A percentile compares a stretch with the other conserved stretches of the same genome.
These are phyloP conservation scores for Philotrypesis tridentata DNA, from an alignment of 1,140 invertebrate species.

Conservation along the genomic window DNA sequence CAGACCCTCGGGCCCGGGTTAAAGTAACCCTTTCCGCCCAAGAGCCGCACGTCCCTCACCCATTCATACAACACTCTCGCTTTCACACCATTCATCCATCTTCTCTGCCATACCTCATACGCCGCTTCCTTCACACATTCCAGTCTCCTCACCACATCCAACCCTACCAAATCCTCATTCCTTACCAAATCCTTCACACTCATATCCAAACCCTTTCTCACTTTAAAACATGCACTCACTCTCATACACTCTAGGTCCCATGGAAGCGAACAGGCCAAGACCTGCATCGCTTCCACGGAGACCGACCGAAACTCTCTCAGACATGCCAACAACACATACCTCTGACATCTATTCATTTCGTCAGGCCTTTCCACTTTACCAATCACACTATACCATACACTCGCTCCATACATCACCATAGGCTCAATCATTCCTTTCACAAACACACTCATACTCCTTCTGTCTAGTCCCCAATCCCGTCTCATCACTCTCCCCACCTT, in stretches of 20 bases:
- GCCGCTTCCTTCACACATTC: neutral
- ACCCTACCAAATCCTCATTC: neutral
- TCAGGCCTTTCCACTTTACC: constrained; percentile 10
- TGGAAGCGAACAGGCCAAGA: no score
- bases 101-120: neutral
- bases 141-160: neutral
- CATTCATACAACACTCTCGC: neutral
- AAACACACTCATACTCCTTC: constrained; percentile 37
- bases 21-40: neutral
- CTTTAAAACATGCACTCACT: constrained; percentile 1
- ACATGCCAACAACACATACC: constrained; percentile 52
- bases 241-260: constrained; percentile 43
- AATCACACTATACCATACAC: constrained; percentile 48
- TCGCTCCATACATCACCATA: constrained; percentile 51
- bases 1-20: neutral
- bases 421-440: constrained; percentile 52
- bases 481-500: no score
- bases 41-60: neutral
- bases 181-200: neutral
- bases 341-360: constrained; percentile 42
- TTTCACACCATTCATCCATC: neutral
- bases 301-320: constrained; percentile 57
- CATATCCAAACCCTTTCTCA: constrained; percentile 3
- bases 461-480: neutral
- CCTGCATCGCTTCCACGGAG: constrained; percentile 58